Conservation (phyloP, 2,797 vertebrate species). For the Coranthus polyacanthus region DNA sequence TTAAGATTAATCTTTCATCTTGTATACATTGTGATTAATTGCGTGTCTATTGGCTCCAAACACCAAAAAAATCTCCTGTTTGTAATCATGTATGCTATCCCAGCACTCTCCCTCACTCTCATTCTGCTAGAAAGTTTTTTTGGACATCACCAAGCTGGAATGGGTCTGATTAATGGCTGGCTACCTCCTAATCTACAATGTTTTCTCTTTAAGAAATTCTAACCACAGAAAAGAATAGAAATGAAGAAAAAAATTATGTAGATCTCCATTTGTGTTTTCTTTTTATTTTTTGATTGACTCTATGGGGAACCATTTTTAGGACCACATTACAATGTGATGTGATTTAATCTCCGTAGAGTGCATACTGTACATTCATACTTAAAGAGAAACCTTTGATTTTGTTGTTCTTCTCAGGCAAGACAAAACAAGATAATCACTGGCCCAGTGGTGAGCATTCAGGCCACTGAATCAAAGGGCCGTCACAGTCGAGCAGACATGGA, state of each 20-base stretch:
- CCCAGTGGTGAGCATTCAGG: conserved; percentile 50
- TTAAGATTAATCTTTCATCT: conserved; percentile 55
- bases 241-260: conserved; percentile 57
- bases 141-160: conserved; percentile 63
- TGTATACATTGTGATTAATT: conserved; percentile 71
- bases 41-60: no score
- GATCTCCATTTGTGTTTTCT: no score
- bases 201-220: conserved; percentile 59
- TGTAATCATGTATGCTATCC: conserved; percentile 61
- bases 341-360: no score
- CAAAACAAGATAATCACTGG: conserved; percentile 74
- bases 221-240: conserved; percentile 12
- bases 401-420: conserved; percentile 70
- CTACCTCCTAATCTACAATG: conserved; percentile 56
- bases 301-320: no score
- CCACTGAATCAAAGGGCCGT: conserved; percentile 64
- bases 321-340: no score
- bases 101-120: conserved; percentile 4
- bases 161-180: conserved; percentile 62
- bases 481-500: conserved; percentile 58
- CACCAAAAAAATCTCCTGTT: conserved; percentile 64
- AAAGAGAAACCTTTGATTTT: conserved; percentile 14
- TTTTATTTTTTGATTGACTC: no score
- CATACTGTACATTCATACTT: no score
- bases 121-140: conserved; percentile 55